Conservation (phyloP, 2,888 invertebrate species). For the Chrysomela aeneicollis region DNA sequence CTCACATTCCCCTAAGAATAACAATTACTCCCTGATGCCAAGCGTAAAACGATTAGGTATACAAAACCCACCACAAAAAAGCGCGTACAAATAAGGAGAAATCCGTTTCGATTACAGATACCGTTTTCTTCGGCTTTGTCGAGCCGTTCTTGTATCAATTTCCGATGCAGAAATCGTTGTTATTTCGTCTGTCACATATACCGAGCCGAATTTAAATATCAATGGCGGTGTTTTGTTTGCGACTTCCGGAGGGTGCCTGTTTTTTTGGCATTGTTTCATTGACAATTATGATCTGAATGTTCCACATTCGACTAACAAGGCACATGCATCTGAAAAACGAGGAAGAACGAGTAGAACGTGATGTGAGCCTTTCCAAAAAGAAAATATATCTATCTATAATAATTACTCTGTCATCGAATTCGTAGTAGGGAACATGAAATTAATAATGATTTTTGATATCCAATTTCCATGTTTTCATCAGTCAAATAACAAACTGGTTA, state of each 20-base stretch:
- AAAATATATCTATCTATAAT: no score
- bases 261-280: not conserved
- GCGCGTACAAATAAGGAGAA: not conserved
- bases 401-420: no score
- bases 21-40: conserved; percentile 1
- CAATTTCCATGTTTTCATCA: no score
- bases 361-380: no score
- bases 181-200: conserved; percentile 20
- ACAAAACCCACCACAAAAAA: not conserved
- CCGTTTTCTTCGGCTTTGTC: conserved; percentile 19
- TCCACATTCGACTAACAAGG: not conserved
- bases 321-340: no score
- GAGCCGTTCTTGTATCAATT: conserved; percentile 24
- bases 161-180: conserved; percentile 25
- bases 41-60: not conserved
- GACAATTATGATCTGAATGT: not conserved
- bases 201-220: not conserved
- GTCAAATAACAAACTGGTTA: no score
- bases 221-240: not conserved
- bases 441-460: no score
- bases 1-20: not conserved
- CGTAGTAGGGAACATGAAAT: no score
- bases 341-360: no score
- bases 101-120: conserved; percentile 1
- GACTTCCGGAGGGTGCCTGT: not conserved